Evolutionary conservation across 1,140 invertebrate species (phyloP), one percentile per base, ranked within the genome.

Genomic region (Streblospio benedicti): DNA sequence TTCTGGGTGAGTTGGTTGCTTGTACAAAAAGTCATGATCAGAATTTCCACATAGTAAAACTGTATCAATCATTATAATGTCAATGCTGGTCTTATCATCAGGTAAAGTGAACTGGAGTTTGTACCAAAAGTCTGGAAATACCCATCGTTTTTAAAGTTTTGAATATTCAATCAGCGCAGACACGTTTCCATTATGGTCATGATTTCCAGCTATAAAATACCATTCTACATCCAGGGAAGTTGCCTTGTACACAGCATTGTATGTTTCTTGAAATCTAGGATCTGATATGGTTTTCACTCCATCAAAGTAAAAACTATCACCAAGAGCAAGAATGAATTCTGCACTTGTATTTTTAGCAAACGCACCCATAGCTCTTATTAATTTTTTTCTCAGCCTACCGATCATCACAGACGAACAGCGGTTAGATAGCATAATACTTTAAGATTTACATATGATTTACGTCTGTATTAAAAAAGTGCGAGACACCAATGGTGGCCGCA

Each of bases 281-380:
- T 80, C 77, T 60, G 72, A 52, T 4, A 75, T 67, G 67, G 70
- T 60, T 61, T 63, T 72, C 0, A 80, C 77, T 30, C 78, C 78
- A 65, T 76, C 68, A 54, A 68, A 72, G 59, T 80, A 80, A 65
- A 80, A 79, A 60, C 79, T 80, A 65, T 80, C 78, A 2, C 78
- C 78, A 12, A 79, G 66, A 33, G 72, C 75, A 18, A 79, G 51
- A 44, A 74, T 68, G 63, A 76, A 77, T 33, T 73, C 60, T 1
- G 71, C 56, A 31, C 65, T 59, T 28, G 67, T 70, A 16, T 63
- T 61, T n/a, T 64, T 57, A 23, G 74, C 71, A 6, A 75, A 38
- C 6, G n/a, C n/a, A n/a, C n/a, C n/a, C n/a, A n/a, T n/a, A n/a
- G n/a, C n/a, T n/a, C n/a, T n/a, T n/a, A n/a, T n/a, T n/a, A n/a